Evolutionary conservation across 2,113 vertebrate genomes (phyloP), one percentile per base, ranked within the genome.

Genomic region (Sterna hirundo): DNA sequence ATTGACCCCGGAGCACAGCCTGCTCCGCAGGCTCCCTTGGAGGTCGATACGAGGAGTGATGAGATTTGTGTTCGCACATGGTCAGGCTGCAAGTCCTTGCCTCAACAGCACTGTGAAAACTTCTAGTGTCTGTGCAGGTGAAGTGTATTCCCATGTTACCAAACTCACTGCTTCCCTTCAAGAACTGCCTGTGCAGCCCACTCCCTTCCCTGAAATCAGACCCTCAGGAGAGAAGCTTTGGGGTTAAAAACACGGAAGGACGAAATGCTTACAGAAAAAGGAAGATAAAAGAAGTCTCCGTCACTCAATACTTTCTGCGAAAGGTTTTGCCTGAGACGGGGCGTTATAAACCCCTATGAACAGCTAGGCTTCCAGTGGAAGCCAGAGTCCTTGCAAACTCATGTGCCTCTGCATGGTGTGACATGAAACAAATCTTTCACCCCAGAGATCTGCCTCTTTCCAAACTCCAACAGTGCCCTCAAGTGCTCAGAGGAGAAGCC

Each of bases 401-500:
- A 34, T 26, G 75, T n/a, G 62, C n/a, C 30, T 42, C 62, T 38
- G 70, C 58, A 11, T 0, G n/a, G 27, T 34, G 9, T 1, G 40
- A 32, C 61, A 84, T 0, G 1, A 49, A 91, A 26, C 36, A 49
- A 65, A 54, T 16, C 46, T 26, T 49, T 32, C 85, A 38, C 15
- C 16, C 36, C 51, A 18, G 27, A 26, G 42, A 91, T 69, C 78
- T 34, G 49, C 40, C 54, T 74, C 71, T 66, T 94, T 95, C 78
- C 89, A 44, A 97, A 70, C 68, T 83, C 93, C 97, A 96, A 97
- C 95, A 97, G 91, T 96, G 97, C 96, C 96, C 96, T 93, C 97
- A 87, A 96, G 97, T 18, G 97, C 84, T 96, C 70, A 51, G 6
- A 85, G 49, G 42, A 83, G 93, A 76, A 72, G 85, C 34, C 2